Conservation (phyloP, 2,888 invertebrate species). For the Ptychoptera contaminata region DNA sequence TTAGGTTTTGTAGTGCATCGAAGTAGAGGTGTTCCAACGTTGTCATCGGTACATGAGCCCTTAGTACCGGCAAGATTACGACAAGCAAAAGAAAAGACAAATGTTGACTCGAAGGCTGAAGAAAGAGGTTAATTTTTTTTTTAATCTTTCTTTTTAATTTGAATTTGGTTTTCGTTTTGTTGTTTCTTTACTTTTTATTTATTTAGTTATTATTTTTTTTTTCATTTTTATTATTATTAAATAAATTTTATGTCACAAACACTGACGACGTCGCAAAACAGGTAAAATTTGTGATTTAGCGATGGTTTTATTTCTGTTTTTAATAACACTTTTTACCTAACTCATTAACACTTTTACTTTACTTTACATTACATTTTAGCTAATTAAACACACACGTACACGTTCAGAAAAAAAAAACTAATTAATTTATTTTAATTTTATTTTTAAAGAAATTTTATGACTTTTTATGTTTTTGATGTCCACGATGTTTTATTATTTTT, state of each 20-base stretch:
- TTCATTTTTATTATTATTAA: neutral
- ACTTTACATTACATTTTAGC: neutral
- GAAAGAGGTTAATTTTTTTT: conserved; percentile 38
- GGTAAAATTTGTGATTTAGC: too few relatives aligned
- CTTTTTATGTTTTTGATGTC: neutral
- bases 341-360: neutral
- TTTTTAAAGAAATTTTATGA: neutral
- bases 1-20: conserved; percentile 62
- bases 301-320: neutral
- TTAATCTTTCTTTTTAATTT: neutral
- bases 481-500: neutral
- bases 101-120: conserved; percentile 48
- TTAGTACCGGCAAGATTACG: conserved; percentile 39
- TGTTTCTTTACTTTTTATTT: conserved; percentile 8
- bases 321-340: conserved; percentile 4
- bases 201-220: conserved; percentile 8
- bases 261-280: too few relatives aligned
- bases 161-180: neutral
- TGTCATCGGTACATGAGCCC: conserved; percentile 48
- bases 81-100: conserved; percentile 44
- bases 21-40: conserved; percentile 60
- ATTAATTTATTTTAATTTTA: conserved; percentile 5
- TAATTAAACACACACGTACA: too few relatives aligned
- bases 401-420: conserved; percentile 2
- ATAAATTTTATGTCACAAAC: too few relatives aligned